Evolutionary conservation across 2,797 vertebrate species (phyloP), one percentile per base, ranked within the genome.

Genomic region (Zenarchopterus dispar): DNA sequence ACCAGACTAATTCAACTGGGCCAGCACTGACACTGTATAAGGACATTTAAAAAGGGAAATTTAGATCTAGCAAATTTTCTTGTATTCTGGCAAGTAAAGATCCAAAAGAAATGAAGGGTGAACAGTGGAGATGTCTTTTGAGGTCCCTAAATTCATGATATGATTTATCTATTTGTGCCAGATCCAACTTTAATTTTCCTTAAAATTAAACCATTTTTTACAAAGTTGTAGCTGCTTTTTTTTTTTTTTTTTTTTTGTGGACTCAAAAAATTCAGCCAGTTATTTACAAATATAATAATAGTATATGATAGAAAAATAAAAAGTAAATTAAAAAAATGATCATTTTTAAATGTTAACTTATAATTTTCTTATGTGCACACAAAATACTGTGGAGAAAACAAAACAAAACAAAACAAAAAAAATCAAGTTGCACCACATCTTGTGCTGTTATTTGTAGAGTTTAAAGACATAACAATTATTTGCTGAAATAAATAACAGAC

Each of bases 141-240:
- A 47, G 51, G 52, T 52, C 45, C 67, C 52, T 36, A 45, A 51
- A 54, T 56, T 36, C 43, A 67, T 39, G 1, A 70, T 73, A 6
- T 26, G 56, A 71, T 82, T 73, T 44, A 66, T 86, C 78, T 81
- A 77, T 70, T 60, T 67, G 60, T 66, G 81, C 74, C 41, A 82
- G 66, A 60, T 84, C 44, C 50, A 80, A 80, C 77, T 10, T 49
- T 23, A 31, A 24, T 56, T 58, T 59, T 58, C 56, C 56, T 13
- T 16, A n/a, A 42, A 66, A 59, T 7, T 17, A 47, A 59, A 79
- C 42, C 59, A 58, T 5, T 19, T 21, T 55, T 17, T 18, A 18
- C 26, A 18, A 18, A 23, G 18, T 33, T 59, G 68, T 63, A 68
- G 18, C 63, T 1, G 48, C 0, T 33, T 16, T 45, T 21, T 19